Evolutionary conservation across 2,113 vertebrate species (phyloP).

Genomic region (Gallinago undulata): DNA sequence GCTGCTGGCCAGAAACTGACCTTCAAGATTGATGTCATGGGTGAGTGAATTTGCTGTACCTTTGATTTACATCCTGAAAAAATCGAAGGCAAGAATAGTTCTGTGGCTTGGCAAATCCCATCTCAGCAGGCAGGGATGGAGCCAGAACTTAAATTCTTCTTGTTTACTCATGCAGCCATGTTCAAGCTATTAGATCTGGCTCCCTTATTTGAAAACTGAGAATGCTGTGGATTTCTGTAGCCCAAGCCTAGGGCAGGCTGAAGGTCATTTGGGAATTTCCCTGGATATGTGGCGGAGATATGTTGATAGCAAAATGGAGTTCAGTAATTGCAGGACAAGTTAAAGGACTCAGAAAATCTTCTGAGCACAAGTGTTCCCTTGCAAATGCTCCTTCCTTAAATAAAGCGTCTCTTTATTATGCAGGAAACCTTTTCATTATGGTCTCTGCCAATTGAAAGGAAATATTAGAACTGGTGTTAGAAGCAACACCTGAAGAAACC

Average conservation of each 20-base stretch:
- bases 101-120: neutral
- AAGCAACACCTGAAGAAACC: neutral
- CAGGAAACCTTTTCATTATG: neutral
- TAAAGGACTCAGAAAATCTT: neutral
- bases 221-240: neutral
- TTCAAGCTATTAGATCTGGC: neutral
- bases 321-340: neutral
- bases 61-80: neutral
- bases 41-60: constrained; percentile 9
- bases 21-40: constrained; percentile 55
- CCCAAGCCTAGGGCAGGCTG: neutral
- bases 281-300: neutral
- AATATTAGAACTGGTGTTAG: neutral
- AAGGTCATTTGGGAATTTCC: neutral
- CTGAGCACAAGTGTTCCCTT: rapidly evolving
- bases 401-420: neutral
- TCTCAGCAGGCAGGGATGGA: neutral
- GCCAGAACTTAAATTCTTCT: neutral
- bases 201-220: neutral
- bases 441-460: neutral
- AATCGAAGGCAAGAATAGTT: neutral
- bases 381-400: neutral
- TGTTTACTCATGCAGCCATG: neutral
- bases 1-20: constrained; percentile 75
- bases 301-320: neutral